Base-by-base conservation (phyloP, 2,797 vertebrate species). In the Thunnus albacares region DNA sequence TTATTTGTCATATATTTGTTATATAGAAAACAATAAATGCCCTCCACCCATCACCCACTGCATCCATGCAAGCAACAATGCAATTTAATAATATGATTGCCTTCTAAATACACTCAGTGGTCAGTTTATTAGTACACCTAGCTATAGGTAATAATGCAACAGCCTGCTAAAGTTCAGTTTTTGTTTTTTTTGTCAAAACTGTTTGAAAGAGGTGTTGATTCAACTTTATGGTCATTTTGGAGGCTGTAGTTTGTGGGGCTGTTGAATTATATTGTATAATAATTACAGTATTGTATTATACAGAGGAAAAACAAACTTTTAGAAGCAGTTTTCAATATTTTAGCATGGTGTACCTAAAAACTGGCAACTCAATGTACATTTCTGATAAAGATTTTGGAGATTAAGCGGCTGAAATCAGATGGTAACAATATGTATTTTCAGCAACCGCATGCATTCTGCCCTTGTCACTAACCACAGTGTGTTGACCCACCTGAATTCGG, bases 401-500 rank as follows among this genome's bases (percentile, higher is more conserved):
- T 17, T 41, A 60, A 33, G 18, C 26, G 11, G 2, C 20, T 56
- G 3, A 55, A 60, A 62, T 55, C 11, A 58, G 12, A 49, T 20
- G 0, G 0, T 4, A 24, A 43, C 9, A 38, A 55, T 18, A 33
- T 28, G 2, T 14, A 18, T 61, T 15, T 26, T 52, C 12, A 33
- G 1, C 6, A 69, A 51, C 38, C 35, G 17, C 45, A 35, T 41
- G 24, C 15, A 47, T 26, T 41, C 1, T 30, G 11, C 28, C 20
- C 20, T 20, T 55, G 18, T 17, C 4, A 24, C 55, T 5, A 65
- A 18, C 17, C 14, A 67, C 0, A 56, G 8, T n/a, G 15, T 45
- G 63, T 20, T 17, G 33, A 11, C 80, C n/a, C 74, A 97, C 97
- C 77, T 93, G 74, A 47, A 95, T 80, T 0, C 81, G 90, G 47